Evolutionary conservation across 2,888 invertebrate genomes (phyloP), one percentile per base, ranked within the genome.

Genomic region (Taenaris catops): DNA sequence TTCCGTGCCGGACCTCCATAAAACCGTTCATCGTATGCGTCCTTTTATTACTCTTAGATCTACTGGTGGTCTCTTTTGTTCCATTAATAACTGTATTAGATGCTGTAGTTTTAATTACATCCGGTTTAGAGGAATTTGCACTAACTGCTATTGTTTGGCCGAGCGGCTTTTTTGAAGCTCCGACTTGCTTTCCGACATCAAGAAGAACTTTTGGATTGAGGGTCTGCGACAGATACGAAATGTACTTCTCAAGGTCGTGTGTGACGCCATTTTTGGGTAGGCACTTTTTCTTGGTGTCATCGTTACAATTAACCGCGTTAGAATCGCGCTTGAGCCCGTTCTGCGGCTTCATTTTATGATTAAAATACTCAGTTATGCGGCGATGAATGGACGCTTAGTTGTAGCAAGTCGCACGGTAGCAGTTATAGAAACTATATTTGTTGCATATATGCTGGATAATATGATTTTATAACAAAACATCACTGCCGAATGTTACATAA

Each of bases 341-440:
- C 48, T 90, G 89, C 14, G 92, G 90, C 78, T 94, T 95, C 87
- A 93, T 91, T 75, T 94, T 94, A 46, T 94, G 91, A 68, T 93
- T 95, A 71, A 94, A 95, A 71, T 92, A 95, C 61, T 94, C 94
- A 11, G 94, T 94, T 64, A 95, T 95, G 73, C 94, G 94, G 28
- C 93, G 94, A 72, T 94, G 94, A 44, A 79, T 72, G 49, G 81
- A 74, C 41, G 63, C n/a, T n/a, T n/a, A n/a, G n/a, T n/a, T n/a
- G n/a, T n/a, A n/a, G n/a, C n/a, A n/a, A n/a, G n/a, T n/a, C n/a
- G n/a, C n/a, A n/a, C n/a, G n/a, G n/a, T n/a, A n/a, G n/a, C n/a
- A n/a, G n/a, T n/a, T n/a, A n/a, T n/a, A n/a, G n/a, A n/a, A n/a
- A n/a, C n/a, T n/a, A n/a, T n/a, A n/a, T n/a, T n/a, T n/a, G n/a